Percentiles rank a stretch among this genome's conserved stretches.
phyloP scores from a whole-genome alignment of 2,888 invertebrate genomes.

The Orchestes rusci region DNA sequence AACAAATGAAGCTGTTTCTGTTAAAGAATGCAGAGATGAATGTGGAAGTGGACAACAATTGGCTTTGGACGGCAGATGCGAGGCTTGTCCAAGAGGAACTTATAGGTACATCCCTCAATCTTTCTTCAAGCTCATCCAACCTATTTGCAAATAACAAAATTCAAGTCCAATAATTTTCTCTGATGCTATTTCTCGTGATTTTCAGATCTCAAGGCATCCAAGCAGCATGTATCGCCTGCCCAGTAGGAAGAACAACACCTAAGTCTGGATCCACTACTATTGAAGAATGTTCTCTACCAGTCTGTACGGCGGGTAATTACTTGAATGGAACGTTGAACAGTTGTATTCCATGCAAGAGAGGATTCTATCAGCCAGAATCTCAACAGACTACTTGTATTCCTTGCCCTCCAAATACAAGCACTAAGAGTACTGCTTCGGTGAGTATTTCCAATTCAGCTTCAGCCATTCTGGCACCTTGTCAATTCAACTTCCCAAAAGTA shows the following conservation, averaged over 20 bases:
- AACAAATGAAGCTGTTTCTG: constrained; percentile 80
- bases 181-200: background rate
- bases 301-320: constrained; percentile 76
- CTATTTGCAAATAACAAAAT: background rate
- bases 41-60: constrained; percentile 80
- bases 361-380: constrained; percentile 82
- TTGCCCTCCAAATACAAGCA: constrained; percentile 88
- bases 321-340: constrained; percentile 79
- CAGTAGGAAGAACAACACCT: constrained; percentile 84
- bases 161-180: background rate
- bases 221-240: constrained; percentile 81
- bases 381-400: constrained; percentile 81
- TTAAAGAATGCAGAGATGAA: constrained; percentile 84
- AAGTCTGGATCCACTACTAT: constrained; percentile 73
- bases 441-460: too few relatives aligned
- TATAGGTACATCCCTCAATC: constrained; percentile 14
- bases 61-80: constrained; percentile 82
- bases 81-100: constrained; percentile 74
- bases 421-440: constrained; percentile 73
- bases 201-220: constrained; percentile 71
- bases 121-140: background rate
- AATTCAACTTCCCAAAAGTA: too few relatives aligned
- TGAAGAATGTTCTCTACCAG: constrained; percentile 89
- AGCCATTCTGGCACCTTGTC: too few relatives aligned
- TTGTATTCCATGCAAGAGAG: constrained; percentile 82